Evolutionary conservation across 2,797 vertebrate genomes (phyloP).

Genomic region (Scarus forsteni): DNA sequence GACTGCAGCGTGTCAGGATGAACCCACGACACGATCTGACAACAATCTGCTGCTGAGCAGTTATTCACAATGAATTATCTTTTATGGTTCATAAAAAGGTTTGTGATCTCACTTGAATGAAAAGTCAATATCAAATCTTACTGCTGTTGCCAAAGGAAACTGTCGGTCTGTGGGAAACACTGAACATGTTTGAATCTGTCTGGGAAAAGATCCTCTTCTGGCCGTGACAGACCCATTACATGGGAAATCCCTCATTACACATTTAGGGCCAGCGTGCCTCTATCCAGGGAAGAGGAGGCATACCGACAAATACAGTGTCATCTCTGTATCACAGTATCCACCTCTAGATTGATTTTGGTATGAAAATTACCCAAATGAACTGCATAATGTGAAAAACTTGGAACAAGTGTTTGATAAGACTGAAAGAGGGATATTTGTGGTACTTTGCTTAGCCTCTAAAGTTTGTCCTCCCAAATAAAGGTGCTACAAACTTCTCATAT

Average conservation of each 20-base stretch:
- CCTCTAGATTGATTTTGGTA: no score
- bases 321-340: no score
- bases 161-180: conserved; percentile 56
- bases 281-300: not conserved
- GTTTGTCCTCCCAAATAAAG: no score
- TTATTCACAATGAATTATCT: conserved; percentile 11
- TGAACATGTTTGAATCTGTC: conserved; percentile 26
- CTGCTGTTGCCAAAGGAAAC: conserved; percentile 66
- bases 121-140: conserved; percentile 52
- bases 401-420: no score
- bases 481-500: not conserved
- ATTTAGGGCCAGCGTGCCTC: no score
- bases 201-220: conserved; percentile 45
- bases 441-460: no score
- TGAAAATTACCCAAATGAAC: no score
- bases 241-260: not conserved
- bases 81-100: conserved; percentile 13
- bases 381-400: no score
- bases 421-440: no score
- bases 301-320: no score
- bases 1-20: no score
- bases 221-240: conserved; percentile 3
- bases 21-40: not conserved
- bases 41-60: conserved; percentile 9
- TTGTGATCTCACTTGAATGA: conserved; percentile 40